Evolutionary conservation across 2,888 invertebrate genomes (phyloP), one percentile per base, ranked within the genome.

Genomic region (Belgica antarctica): DNA sequence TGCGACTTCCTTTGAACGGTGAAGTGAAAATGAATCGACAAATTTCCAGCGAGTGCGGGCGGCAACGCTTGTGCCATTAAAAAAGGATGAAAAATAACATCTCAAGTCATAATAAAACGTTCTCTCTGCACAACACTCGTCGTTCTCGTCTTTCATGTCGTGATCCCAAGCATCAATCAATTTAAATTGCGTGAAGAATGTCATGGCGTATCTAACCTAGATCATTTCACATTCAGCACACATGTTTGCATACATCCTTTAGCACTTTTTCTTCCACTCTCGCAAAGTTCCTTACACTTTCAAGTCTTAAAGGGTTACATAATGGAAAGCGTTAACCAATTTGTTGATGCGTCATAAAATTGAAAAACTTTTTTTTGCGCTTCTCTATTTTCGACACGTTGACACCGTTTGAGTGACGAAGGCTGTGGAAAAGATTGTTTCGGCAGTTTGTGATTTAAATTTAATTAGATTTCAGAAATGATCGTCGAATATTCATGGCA

Each of bases 91-190:
- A 41, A 41, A 7, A 41, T 3, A 41, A 41, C 4, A 12, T 7
- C 10, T n/a, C n/a, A 22, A 52, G 52, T 52, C 34, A 34, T 46
- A 52, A 52, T 22, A 52, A 52, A 4, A 19, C 7, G 19, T n/a
- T 52, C 34, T 8, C 12, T 12, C 34, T 31, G 5, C 34, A 8
- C n/a, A n/a, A n/a, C n/a, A n/a, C 15, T n/a, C 7, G 22, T 52
- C 52, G 52, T 31, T 31, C 52, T 52, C 41, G 41, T 52, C 4
- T 22, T 46, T 52, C 22, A 4, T 52, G 22, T 22, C n/a, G 7
- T 52, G 52, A 52, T 52, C 22, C 22, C 19, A 17, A 4, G 12
- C 52, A 52, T 52, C 52, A 22, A 52, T 52, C 52, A 52, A 52
- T 52, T 52, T 17, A 52, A 52, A 52, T 52, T 52, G 52, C 3